Evolutionary conservation across 2,888 invertebrate species (phyloP).

Genomic region (Tetranychus truncatus): DNA sequence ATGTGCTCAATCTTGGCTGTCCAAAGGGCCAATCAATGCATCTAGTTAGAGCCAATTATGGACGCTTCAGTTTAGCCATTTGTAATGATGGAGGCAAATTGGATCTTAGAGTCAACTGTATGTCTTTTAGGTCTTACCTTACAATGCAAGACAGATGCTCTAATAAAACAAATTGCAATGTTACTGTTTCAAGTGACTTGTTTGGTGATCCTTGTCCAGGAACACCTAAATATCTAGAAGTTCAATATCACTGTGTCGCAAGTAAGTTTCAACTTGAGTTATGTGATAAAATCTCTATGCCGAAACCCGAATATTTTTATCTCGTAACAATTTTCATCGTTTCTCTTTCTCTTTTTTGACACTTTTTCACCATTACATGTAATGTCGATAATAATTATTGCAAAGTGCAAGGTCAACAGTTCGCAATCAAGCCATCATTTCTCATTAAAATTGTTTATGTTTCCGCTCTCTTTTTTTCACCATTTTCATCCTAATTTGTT

Average conservation of each 20-base stretch:
- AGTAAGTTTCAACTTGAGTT: constrained; percentile 5
- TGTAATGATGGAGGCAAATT: constrained; percentile 89
- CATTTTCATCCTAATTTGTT: too few species aligned
- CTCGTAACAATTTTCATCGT: too few species aligned
- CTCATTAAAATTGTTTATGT: too few species aligned
- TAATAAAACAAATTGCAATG: constrained; percentile 29
- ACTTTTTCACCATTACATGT: too few species aligned
- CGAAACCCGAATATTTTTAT: too few species aligned
- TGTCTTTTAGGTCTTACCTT: constrained; percentile 67
- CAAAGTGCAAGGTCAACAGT: too few species aligned
- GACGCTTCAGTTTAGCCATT: constrained; percentile 74
- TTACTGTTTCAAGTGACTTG: constrained; percentile 29
- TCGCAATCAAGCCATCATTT: too few species aligned
- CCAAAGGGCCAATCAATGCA: constrained; percentile 71
- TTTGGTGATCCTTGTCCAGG: constrained; percentile 43
- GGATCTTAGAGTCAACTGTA: constrained; percentile 92
- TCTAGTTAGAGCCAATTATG: constrained; percentile 80
- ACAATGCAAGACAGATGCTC: constrained; percentile 54
- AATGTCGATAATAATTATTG: too few species aligned
- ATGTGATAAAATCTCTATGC: too few species aligned
- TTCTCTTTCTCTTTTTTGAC: too few species aligned
- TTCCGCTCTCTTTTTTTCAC: too few species aligned
- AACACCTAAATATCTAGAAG: constrained; percentile 44
- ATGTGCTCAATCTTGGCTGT: constrained; percentile 69
- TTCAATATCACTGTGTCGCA: constrained; percentile 39